Conservation (phyloP, 2,888 invertebrate genomes). For the Lasius fuliginosus region DNA sequence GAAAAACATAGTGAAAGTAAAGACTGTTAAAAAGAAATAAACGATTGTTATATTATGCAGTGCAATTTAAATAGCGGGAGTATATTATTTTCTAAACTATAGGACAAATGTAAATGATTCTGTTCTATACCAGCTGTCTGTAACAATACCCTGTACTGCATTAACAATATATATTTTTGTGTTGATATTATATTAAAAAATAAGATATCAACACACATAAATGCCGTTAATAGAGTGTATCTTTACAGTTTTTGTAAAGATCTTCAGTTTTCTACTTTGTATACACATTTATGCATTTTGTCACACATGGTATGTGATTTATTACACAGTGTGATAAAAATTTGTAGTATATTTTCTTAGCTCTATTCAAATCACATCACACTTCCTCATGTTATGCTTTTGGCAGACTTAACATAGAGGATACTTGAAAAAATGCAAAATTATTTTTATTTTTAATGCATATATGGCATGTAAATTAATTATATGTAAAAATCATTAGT, state of each 20-base stretch:
- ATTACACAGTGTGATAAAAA: conserved; percentile 25
- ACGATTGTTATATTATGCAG: conserved; percentile 69
- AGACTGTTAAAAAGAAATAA: conserved; percentile 75
- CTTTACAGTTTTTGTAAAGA: background rate
- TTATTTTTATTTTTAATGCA: conserved; percentile 16
- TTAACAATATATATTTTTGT: conserved; percentile 40
- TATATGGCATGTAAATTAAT: conserved; percentile 4
- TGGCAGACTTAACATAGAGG: conserved; percentile 2
- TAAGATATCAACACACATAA: background rate
- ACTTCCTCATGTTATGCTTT: background rate
- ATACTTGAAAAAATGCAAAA: conserved; percentile 10
- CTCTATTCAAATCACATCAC: background rate
- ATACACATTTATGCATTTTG: background rate
- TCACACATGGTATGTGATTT: conserved; percentile 3
- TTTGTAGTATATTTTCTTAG: conserved; percentile 52
- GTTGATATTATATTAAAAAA: conserved; percentile 34
- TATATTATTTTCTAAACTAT: conserved; percentile 53
- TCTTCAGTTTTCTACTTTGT: conserved; percentile 35
- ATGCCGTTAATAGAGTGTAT: background rate
- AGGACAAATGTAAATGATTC: conserved; percentile 39
- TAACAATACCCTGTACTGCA: background rate
- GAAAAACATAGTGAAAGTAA: conserved; percentile 75
- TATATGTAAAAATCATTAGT: conserved; percentile 52
- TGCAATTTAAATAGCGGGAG: conserved; percentile 65
- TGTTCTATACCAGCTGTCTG: background rate